Base-by-base conservation (phyloP, 2,113 vertebrate species). In the Proteles cristata region DNA sequence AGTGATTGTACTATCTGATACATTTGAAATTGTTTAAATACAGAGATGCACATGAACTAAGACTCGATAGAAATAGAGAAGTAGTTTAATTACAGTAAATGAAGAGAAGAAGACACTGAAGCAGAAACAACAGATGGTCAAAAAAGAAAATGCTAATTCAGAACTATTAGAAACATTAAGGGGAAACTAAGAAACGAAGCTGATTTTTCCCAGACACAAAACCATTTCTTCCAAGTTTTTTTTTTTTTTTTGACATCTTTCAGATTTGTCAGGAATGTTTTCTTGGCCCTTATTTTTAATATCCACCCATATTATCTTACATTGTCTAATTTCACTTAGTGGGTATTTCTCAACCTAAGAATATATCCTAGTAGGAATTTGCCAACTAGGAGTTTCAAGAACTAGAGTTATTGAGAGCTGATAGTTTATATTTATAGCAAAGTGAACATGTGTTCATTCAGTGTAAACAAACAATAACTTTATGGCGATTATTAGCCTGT, bases 11-110 rank as follows among this genome's bases (percentile, higher is more conserved):
- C 33, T 90, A 68, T 79, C 81, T 90, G 43, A 88, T 92, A n/a
- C 39, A 43, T 92, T 95, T 69, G 66, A 85, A 94, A 87, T 84
- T 90, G 71, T 94, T 96, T 97, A 97, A 97, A 92, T 69, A 73
- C 69, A 96, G 93, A 96, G 15, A 79, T 86, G 39, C 16, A 33
- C 45, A 79, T 92, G 74, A 92, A 94, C 87, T 84, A 84, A 90
- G 33, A 96, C 39, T 90, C 89, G 48, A 94, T 94, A 97, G 90
- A 95, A 96, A 97, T 90, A 97, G 73, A 83, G 92, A 95, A 95
- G 80, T 94, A 82, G 93, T 97, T 97, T 96, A 97, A 97, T 97
- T 98, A 97, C 65, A 96, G 90, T 77, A 96, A 96, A 98, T 97
- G 88, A 92, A 95, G 74, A 89, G 88, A 96, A 76, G 58, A 80